Percentiles rank a stretch among this genome's conserved stretches.
Conservation (phyloP, 2,888 invertebrate genomes). For the Megalurothrips usitatus region DNA sequence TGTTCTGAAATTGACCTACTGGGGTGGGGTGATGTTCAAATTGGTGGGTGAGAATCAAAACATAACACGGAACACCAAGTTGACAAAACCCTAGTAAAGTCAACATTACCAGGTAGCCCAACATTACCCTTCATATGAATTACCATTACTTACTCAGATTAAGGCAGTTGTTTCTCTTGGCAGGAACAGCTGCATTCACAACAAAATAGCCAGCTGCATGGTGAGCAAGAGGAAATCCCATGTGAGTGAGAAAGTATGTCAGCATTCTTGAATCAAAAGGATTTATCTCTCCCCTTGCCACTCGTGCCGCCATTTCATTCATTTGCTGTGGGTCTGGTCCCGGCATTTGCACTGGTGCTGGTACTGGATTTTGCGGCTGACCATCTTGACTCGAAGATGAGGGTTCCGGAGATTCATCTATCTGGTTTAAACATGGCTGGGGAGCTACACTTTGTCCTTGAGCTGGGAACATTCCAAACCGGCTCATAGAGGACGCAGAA, state of each 20-base stretch:
- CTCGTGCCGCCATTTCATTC: slow-evolving; percentile 59
- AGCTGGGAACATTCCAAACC: not conserved
- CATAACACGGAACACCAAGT: too few species aligned
- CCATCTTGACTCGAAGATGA: not conserved
- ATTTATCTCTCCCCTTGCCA: slow-evolving; percentile 55
- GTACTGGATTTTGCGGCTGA: not conserved
- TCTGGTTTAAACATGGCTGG: not conserved
- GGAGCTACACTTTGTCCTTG: not conserved
- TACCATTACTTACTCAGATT: not conserved
- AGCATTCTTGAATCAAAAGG: slow-evolving; percentile 74
- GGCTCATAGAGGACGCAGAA: not conserved
- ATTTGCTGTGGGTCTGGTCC: slow-evolving; percentile 40
- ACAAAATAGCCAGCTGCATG: slow-evolving; percentile 47
- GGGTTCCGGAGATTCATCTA: not conserved
- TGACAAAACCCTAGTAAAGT: too few species aligned
- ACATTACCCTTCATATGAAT: not conserved
- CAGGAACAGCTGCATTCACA: not conserved
- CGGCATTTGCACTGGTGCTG: not conserved
- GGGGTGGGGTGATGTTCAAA: too few species aligned
- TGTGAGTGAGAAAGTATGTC: slow-evolving; percentile 62
- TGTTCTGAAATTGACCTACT: too few species aligned
- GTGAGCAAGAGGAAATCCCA: slow-evolving; percentile 61
- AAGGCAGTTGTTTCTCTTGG: not conserved
- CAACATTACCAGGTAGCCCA: too few species aligned
- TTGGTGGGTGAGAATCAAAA: too few species aligned